A percentile compares a stretch with the other conserved stretches of the same genome.
These are phyloP conservation scores for Tetranychus piercei DNA, from an alignment of 2,888 invertebrate genomes.

Conservation along the genomic window DNA sequence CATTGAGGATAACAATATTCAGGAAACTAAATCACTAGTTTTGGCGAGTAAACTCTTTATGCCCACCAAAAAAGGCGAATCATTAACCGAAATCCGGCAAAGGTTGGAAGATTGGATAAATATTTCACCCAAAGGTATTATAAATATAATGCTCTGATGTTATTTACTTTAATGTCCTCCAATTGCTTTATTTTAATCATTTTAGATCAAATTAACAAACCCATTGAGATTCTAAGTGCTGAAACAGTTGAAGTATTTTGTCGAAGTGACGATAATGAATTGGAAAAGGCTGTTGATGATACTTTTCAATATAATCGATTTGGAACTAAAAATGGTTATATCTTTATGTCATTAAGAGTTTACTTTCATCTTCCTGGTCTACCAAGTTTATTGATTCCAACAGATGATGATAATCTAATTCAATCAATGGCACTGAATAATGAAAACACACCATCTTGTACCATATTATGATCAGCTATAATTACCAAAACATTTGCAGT, in stretches of 20 bases:
- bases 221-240: constrained; percentile 12
- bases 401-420: not conserved
- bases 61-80: constrained; percentile 18
- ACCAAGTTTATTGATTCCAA: not conserved
- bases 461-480: not conserved
- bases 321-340: constrained; percentile 22
- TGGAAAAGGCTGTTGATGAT: constrained; percentile 17
- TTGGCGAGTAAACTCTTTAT: constrained; percentile 17
- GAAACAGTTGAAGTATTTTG: constrained; percentile 21
- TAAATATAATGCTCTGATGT: not conserved
- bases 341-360: constrained; percentile 19
- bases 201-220: not conserved
- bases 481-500: no score
- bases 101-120: constrained; percentile 20
- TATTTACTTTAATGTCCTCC: not conserved
- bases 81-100: constrained; percentile 18
- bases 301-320: constrained; percentile 22
- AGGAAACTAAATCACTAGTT: constrained; percentile 6
- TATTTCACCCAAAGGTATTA: constrained; percentile 5
- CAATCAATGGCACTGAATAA: not conserved
- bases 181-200: not conserved
- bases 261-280: constrained; percentile 14
- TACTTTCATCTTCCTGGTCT: constrained; percentile 14
- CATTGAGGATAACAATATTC: not conserved
- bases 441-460: not conserved